phyloP scores from a whole-genome alignment of 2,797 vertebrate genomes.

The Xyrichtys novacula region DNA sequence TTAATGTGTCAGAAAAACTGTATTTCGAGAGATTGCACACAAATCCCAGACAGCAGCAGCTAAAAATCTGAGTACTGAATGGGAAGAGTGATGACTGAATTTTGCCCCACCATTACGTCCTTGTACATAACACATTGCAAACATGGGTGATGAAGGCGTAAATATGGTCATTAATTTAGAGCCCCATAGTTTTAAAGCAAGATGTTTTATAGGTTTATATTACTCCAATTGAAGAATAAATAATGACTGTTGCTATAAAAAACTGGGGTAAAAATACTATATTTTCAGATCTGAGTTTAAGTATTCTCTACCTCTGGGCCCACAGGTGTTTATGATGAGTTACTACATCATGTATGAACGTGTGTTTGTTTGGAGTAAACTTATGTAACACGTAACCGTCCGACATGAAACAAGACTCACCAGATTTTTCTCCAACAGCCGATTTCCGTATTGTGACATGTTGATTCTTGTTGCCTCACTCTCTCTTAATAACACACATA shows the following conservation, averaged over 20 bases:
- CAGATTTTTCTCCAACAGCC: slow-evolving; percentile 19
- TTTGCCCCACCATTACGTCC: too few species aligned
- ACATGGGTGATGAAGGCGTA: too few species aligned
- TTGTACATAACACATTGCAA: too few species aligned
- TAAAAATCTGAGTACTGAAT: too few species aligned
- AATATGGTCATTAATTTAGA: too few species aligned
- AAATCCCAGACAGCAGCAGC: too few species aligned
- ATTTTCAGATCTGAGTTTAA: not conserved
- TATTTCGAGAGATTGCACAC: not conserved
- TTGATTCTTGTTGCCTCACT: slow-evolving; percentile 33
- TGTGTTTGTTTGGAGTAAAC: slow-evolving; percentile 13
- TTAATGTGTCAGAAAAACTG: not conserved
- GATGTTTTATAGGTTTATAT: too few species aligned
- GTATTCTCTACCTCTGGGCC: not conserved
- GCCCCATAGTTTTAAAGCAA: too few species aligned
- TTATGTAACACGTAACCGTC: slow-evolving; percentile 13
- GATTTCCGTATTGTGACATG: slow-evolving; percentile 25
- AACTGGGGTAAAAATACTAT: not conserved
- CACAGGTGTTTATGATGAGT: not conserved
- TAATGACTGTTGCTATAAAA: not conserved
- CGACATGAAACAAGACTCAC: slow-evolving; percentile 43
- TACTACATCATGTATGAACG: not conserved
- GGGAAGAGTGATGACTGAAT: too few species aligned
- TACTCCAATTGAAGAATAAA: too few species aligned
- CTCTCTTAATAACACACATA: slow-evolving; percentile 27